Evolutionary conservation across 2,797 vertebrate genomes (phyloP).

Genomic region (Fistularia tabacaria): DNA sequence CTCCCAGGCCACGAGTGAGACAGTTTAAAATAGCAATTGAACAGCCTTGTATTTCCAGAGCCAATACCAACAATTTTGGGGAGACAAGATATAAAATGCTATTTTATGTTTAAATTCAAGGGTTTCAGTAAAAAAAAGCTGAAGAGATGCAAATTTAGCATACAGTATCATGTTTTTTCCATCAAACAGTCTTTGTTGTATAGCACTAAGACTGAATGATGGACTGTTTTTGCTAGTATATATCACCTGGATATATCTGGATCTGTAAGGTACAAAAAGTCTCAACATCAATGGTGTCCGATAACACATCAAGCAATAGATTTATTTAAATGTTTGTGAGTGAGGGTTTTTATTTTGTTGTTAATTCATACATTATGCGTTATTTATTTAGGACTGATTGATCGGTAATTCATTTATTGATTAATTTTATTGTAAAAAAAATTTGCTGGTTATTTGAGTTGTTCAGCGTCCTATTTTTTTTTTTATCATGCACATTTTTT

Average conservation of each 20-base stretch:
- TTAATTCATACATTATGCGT: no score
- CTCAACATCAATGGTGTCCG: no score
- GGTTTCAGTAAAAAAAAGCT: slow-evolving; percentile 1
- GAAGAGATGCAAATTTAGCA: slow-evolving; percentile 1
- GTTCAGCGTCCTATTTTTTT: no score
- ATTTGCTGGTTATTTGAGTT: no score
- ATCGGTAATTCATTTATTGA: no score
- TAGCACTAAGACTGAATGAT: neutral
- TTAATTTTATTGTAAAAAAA: no score
- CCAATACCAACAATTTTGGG: slow-evolving; percentile 12
- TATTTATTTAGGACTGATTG: no score
- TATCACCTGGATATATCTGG: no score
- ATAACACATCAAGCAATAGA: no score
- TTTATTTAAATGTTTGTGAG: no score
- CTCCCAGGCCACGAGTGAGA: slow-evolving; percentile 27
- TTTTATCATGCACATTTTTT: neutral
- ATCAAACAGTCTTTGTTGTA: neutral
- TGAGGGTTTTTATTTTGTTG: no score
- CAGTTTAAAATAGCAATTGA: slow-evolving; percentile 30
- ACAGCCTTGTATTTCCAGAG: slow-evolving; percentile 26
- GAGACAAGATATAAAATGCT: slow-evolving; percentile 16
- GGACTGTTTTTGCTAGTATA: neutral
- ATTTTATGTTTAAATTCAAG: slow-evolving; percentile 26
- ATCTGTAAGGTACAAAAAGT: no score
- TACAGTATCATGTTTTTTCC: neutral